Base-by-base conservation (phyloP, 2,888 invertebrate species). In the Lasioglossum lativentre region DNA sequence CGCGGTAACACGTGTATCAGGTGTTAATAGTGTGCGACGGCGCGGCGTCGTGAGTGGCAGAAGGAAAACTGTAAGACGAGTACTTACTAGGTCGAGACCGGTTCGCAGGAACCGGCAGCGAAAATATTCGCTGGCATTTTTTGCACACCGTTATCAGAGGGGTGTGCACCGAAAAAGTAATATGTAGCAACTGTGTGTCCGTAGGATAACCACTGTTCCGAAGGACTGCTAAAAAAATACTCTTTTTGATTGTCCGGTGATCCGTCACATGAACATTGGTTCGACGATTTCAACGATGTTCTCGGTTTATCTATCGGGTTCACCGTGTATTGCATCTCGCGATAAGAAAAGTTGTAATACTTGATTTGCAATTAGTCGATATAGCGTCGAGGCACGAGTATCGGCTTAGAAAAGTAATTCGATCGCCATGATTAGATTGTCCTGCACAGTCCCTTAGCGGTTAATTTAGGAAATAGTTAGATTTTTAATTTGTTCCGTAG, bases 1-100 rank as follows among this genome's bases (percentile, higher is more conserved):
- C 73, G 8, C 70, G 47, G 34, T 2, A 85, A 68, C 86, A 86
- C 86, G 86, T 86, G 86, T 23, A 59, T 82, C 73, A 34, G 30
- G 19, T 14, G 70, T 59, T 59, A 59, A 45, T 75, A 75, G 42
- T 75, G 70, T 63, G 45, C 74, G 63, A 72, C 47, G 14, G 16
- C 52, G 73, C 47, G 14, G 16, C 52, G 73, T 78, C n/a, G 42
- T 19, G 30, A 42, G 42, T 70, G 34, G 27, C 45, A 45, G 14
- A 38, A 52, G 45, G 40, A 73, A 30, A 34, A 56, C 34, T 34
- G 16, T 19, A 16, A 45, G 47, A 5, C 23, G 19, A 38, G 76
- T 59, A 52, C 38, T 52, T 59, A 52, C 38, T 52, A 42, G 59
- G n/a, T 71, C 38, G 45, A 38, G 63, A 85, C 71, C 52, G 59